Evolutionary conservation across 2,888 invertebrate genomes (phyloP), one percentile per base, ranked within the genome.

Genomic region (Rotaria macrura): DNA sequence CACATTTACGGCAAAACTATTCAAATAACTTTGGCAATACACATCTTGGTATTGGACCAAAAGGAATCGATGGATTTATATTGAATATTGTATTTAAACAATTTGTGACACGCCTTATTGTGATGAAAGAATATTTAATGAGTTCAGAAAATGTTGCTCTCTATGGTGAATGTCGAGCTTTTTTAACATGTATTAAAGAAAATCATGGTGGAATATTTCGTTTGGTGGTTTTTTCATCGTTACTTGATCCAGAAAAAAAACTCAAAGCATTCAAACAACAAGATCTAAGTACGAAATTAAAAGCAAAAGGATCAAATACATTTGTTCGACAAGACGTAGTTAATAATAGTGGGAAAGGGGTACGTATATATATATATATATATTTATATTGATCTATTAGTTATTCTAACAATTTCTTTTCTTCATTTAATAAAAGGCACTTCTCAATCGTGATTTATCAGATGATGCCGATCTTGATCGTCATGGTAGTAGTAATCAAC

Each of bases 161-260:
- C 79, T 97, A 96, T 90, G 94, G 95, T 90, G 98, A 98, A 91
- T 94, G 98, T 3, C 93, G 98, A 10, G 95, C 96, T 88, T 92
- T 99, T 85, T 93, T 99, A 90, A 95, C 94, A 34, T 99, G 96
- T 90, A 94, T 97, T 0, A 95, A 96, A 89, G 98, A 98, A 89
- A 95, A 95, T 0, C 98, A 99, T 90, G 97, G 97, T 0, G 95
- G 96, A 9, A 94, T 96, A 49, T 97, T 97, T 89, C 93, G 98
- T 25, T 92, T 96, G 87, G 96, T 97, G 0, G 96, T 96, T 0
- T 93, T 99, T 40, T 96, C 96, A 89, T 96, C 95, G 0, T 93
- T 99, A 10, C 91, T 98, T 55, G 90, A 91, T 87, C 88, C 90
- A 2, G 87, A 87, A 14, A 88, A 88, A 85, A 87, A 87, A 34